Evolutionary conservation across 2,113 vertebrate species (phyloP).

Genomic region (Natator depressus): DNA sequence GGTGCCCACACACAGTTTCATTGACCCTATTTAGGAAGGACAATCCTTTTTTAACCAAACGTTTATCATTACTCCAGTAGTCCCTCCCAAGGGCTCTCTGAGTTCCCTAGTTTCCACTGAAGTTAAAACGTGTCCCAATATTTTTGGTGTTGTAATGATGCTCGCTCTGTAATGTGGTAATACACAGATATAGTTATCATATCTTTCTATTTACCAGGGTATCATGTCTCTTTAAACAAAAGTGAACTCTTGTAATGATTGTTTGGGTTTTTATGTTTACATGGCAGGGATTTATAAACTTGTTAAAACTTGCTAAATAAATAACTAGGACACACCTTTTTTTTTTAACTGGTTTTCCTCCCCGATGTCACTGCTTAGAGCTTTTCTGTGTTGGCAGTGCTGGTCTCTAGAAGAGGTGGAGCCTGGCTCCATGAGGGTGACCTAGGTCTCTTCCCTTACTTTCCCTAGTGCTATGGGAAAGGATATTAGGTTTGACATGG

Average conservation of each 20-base stretch:
- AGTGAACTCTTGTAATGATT: neutral
- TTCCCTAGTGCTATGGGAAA: neutral
- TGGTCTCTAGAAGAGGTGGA: neutral
- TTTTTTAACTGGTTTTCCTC: neutral
- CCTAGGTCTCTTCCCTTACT: neutral
- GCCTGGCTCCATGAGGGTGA: neutral
- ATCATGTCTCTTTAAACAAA: neutral
- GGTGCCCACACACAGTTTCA: neutral
- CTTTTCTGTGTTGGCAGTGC: neutral
- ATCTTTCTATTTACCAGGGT: no score
- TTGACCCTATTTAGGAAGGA: neutral
- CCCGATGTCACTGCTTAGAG: neutral
- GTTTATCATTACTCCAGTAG: neutral
- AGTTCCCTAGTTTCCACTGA: neutral
- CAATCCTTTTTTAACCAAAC: neutral
- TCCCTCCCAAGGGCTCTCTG: neutral
- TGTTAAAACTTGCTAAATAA: neutral
- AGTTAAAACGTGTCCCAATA: neutral
- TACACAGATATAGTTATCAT: no score
- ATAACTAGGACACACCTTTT: neutral
- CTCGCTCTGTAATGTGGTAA: neutral
- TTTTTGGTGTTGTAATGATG: neutral
- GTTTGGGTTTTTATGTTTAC: neutral
- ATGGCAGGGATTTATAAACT: neutral
- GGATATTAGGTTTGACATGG: rapidly evolving